phyloP scores from a whole-genome alignment of 2,888 invertebrate genomes.

The Rhogogaster chlorosoma region DNA sequence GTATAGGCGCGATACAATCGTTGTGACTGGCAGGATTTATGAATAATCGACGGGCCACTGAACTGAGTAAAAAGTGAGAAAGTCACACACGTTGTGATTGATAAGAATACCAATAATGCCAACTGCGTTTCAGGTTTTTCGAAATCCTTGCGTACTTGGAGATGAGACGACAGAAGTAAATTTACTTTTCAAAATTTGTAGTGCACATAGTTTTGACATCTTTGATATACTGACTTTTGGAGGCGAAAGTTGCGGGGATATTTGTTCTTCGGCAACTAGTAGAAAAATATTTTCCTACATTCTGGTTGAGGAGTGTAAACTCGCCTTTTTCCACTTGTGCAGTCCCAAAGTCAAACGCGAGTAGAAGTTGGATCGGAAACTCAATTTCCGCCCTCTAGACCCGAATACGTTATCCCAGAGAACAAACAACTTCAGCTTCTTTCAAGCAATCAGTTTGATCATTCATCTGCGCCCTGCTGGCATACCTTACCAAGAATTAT shows the following conservation, averaged over 20 bases:
- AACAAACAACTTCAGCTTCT: conserved; percentile 56
- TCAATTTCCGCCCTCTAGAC: conserved; percentile 57
- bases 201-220: neutral
- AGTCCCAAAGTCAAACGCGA: conserved; percentile 40
- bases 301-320: neutral
- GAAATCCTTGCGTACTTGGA: neutral
- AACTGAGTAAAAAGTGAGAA: neutral
- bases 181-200: neutral
- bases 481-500: neutral
- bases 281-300: neutral
- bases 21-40: neutral
- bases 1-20: neutral
- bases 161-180: neutral
- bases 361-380: conserved; percentile 57
- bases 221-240: neutral
- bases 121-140: neutral
- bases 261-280: neutral
- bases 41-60: conserved; percentile 4
- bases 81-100: neutral
- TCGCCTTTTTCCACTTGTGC: neutral
- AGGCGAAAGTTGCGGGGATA: neutral
- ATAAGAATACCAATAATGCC: neutral
- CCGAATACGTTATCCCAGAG: conserved; percentile 53
- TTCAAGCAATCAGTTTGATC: conserved; percentile 27
- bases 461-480: conserved; percentile 13